These are phyloP conservation scores for Procambarus clarkii DNA, from an alignment of 1,140 invertebrate species.

Conservation along the genomic window DNA sequence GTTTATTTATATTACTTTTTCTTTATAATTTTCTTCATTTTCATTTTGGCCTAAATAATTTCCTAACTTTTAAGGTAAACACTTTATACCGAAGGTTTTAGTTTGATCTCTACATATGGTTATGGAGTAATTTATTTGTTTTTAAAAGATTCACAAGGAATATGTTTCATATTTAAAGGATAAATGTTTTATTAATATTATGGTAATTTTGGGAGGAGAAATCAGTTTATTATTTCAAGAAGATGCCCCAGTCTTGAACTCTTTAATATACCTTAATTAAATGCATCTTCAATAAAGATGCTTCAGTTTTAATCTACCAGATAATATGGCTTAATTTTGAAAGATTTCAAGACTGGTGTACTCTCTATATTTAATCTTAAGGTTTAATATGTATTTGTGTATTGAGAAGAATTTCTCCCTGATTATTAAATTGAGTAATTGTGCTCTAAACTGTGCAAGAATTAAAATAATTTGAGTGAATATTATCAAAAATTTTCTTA, in stretches of 20 bases:
- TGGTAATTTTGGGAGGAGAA: background rate
- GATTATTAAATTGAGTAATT: background rate
- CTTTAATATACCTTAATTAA: background rate
- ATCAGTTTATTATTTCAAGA: background rate
- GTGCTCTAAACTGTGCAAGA: no score
- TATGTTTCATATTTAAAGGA: background rate
- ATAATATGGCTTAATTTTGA: background rate
- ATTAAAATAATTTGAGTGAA: background rate
- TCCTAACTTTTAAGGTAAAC: background rate
- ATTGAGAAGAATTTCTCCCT: conserved; percentile 31
- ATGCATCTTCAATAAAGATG: no score
- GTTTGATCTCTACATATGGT: background rate
- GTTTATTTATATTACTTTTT: no score
- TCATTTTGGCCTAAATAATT: background rate
- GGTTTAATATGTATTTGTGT: conserved; percentile 31
- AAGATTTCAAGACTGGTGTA: conserved; percentile 16
- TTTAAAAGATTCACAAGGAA: background rate
- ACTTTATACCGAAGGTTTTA: background rate
- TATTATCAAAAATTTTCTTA: background rate
- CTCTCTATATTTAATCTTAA: conserved; percentile 9
- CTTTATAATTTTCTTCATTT: background rate
- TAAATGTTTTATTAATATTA: background rate
- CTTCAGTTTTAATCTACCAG: background rate
- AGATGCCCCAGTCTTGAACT: background rate
- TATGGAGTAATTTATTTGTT: background rate